Percentiles rank a stretch among this genome's conserved stretches.
These are phyloP conservation scores for Periplaneta americana DNA, from an alignment of 1,140 invertebrate genomes.

Conservation along the genomic window DNA sequence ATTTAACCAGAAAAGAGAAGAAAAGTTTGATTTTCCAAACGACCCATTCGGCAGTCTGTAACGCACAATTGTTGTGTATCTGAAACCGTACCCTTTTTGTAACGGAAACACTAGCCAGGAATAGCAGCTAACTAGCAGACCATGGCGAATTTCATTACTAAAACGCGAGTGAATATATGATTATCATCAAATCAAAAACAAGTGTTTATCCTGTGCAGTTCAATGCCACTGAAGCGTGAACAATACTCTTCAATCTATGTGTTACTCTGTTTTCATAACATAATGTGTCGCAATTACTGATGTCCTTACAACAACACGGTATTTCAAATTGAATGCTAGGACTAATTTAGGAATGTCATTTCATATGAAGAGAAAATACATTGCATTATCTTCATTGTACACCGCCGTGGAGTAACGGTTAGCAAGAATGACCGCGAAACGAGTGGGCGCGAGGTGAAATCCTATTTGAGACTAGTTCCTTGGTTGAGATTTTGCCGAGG, in stretches of 20 bases:
- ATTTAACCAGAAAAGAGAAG: too few relatives aligned
- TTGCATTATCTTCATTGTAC: too few relatives aligned
- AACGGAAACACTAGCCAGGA: background rate
- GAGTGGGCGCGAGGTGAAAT: too few relatives aligned
- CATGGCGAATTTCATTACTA: background rate
- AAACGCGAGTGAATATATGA: background rate
- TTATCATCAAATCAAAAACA: background rate
- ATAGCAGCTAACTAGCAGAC: background rate
- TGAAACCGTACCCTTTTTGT: background rate
- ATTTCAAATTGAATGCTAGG: too few relatives aligned
- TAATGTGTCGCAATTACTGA: background rate
- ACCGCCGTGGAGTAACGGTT: too few relatives aligned
- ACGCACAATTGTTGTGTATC: background rate
- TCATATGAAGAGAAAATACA: too few relatives aligned
- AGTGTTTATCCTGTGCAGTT: background rate
- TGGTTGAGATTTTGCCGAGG: too few relatives aligned
- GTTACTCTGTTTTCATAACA: background rate
- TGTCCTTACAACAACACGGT: too few relatives aligned
- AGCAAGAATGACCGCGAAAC: too few relatives aligned
- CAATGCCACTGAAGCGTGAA: background rate
- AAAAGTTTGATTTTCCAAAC: too few relatives aligned
- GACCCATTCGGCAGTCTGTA: background rate
- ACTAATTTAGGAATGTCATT: too few relatives aligned
- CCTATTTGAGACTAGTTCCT: too few relatives aligned
- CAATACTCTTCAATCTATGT: background rate